A percentile compares a stretch with the other conserved stretches of the same genome.
Conservation (phyloP, 2,797 vertebrate genomes). For the Aulostomus chinensis region DNA sequence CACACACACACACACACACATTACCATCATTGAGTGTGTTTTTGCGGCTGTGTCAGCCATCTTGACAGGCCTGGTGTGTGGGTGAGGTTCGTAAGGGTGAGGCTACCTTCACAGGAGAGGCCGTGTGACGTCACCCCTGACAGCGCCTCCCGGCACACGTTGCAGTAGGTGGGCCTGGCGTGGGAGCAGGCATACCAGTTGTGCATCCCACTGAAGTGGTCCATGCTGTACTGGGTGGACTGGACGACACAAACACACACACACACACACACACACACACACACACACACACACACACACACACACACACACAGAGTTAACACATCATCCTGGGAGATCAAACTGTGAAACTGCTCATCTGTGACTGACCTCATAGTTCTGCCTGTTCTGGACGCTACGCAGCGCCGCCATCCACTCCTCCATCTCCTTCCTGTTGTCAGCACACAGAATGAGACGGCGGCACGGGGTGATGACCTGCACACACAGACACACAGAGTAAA, state of each 20-base stretch:
- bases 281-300: too few species aligned
- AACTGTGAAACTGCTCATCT: too few species aligned
- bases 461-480: constrained; percentile 93
- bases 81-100: too few species aligned
- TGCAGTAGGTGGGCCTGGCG: constrained; percentile 95
- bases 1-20: background rate
- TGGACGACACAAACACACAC: too few species aligned
- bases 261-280: constrained; percentile 16
- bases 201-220: constrained; percentile 97
- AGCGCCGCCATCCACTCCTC: constrained; percentile 97
- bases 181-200: constrained; percentile 98
- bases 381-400: constrained; percentile 90
- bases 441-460: constrained; percentile 91
- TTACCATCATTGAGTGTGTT: too few species aligned
- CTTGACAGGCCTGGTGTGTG: too few species aligned
- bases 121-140: constrained; percentile 96
- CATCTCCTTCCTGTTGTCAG: constrained; percentile 98
- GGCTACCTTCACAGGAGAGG: constrained; percentile 93
- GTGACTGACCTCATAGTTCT: constrained; percentile 88
- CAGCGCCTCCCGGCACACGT: constrained; percentile 92
- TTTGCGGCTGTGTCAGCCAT: too few species aligned
- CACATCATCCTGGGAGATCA: background rate
- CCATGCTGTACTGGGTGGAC: constrained; percentile 97
- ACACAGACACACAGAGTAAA: constrained; percentile 24
- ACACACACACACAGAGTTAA: too few species aligned